Conservation (phyloP, 2,797 vertebrate species). For the Falco rusticolus region DNA sequence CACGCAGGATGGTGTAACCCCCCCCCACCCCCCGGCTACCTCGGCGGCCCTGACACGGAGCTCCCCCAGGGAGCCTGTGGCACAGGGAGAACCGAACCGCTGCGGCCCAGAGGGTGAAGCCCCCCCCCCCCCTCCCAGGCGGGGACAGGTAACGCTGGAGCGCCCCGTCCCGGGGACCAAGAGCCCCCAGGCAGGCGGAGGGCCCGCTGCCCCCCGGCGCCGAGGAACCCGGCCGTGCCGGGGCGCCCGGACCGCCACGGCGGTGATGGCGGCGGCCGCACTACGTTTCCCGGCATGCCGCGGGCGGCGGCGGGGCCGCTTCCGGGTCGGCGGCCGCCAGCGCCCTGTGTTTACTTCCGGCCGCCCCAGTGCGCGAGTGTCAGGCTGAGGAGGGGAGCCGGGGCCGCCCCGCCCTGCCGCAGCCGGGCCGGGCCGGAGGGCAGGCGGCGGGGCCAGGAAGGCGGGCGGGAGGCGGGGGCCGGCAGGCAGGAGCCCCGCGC, state of each 20-base stretch:
- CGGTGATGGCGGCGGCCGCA: background rate
- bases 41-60: fast-evolving
- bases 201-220: too few relatives aligned
- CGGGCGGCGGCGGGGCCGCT: background rate
- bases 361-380: slow-evolving; percentile 49
- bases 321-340: slow-evolving; percentile 70
- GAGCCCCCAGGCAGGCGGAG: background rate
- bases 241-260: fast-evolving
- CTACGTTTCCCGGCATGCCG: slow-evolving; percentile 63
- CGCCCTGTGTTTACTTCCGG: slow-evolving; percentile 93
- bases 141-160: fast-evolving
- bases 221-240: too few relatives aligned
- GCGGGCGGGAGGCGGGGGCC: slow-evolving; percentile 40
- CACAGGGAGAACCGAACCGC: fast-evolving
- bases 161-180: fast-evolving
- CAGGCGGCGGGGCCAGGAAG: slow-evolving; percentile 56
- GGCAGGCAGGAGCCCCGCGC: slow-evolving; percentile 35
- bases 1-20: too few relatives aligned
- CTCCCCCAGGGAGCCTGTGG: too few relatives aligned
- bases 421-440: too few relatives aligned
- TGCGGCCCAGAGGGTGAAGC: fast-evolving
- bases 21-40: too few relatives aligned
- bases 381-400: slow-evolving; percentile 44
- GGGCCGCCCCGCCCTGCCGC: slow-evolving; percentile 10
- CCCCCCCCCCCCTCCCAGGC: background rate